These are phyloP conservation scores for Colaptes auratus DNA, from an alignment of 2,113 vertebrate species.

Conservation along the genomic window DNA sequence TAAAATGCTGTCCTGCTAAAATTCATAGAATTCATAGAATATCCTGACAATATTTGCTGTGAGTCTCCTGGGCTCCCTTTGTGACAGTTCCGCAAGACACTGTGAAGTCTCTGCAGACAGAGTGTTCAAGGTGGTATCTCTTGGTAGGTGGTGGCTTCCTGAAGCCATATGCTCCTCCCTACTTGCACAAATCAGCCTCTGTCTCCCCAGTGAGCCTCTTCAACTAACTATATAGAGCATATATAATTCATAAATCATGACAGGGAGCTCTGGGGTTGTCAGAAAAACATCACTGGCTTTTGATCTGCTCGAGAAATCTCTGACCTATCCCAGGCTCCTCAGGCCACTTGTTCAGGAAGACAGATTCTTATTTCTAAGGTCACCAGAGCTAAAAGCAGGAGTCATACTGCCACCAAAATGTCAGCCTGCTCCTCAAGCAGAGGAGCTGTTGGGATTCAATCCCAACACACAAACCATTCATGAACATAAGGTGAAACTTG, in stretches of 20 bases:
- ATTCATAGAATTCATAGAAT: neutral
- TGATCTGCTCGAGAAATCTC: constrained; percentile 53
- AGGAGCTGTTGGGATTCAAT: neutral
- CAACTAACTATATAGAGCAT: neutral
- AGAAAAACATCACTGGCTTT: constrained; percentile 67
- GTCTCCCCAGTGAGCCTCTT: constrained; percentile 30
- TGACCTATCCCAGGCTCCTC: constrained; percentile 69
- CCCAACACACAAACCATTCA: neutral
- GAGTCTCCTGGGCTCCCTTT: neutral
- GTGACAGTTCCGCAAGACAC: neutral
- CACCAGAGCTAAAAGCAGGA: neutral
- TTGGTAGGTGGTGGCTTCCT: neutral
- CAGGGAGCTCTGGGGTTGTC: constrained; percentile 30
- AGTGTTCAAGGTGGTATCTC: neutral
- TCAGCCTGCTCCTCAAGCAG: rapidly evolving
- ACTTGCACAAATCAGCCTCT: neutral
- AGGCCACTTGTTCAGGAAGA: neutral
- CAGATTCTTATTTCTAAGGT: neutral
- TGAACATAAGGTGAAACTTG: neutral
- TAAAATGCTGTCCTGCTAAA: neutral
- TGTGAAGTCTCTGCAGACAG: neutral
- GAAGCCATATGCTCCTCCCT: neutral
- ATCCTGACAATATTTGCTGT: neutral
- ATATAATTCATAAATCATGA: constrained; percentile 64
- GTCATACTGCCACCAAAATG: neutral